A percentile compares a stretch with the other conserved stretches of the same genome.
phyloP scores from a whole-genome alignment of 2,888 invertebrate species.

The Dicyrtomina minuta region DNA sequence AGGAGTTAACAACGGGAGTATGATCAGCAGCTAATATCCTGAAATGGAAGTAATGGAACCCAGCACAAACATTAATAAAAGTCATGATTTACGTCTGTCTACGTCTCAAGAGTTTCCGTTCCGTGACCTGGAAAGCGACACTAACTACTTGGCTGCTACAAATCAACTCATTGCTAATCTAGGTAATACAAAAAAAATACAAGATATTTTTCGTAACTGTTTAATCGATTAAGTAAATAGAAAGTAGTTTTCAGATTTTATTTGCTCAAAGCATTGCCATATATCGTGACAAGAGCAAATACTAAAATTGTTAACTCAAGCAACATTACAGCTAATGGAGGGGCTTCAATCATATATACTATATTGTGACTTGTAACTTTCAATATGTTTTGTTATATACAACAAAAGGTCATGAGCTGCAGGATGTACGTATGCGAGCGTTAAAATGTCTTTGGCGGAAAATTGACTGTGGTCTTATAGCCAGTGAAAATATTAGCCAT shows the following conservation, averaged over 20 bases:
- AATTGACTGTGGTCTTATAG: conserved; percentile 45
- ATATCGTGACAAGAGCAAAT: conserved; percentile 27
- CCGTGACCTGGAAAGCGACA: conserved; percentile 22
- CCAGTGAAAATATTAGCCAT: conserved; percentile 37
- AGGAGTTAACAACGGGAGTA: not conserved
- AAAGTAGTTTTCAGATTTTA: not conserved
- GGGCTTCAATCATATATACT: too few species aligned
- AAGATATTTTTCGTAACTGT: conserved; percentile 11
- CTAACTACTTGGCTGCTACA: conserved; percentile 19
- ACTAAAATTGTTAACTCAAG: not conserved
- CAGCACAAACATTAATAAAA: conserved; percentile 11
- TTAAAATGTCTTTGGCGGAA: conserved; percentile 47
- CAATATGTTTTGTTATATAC: not conserved
- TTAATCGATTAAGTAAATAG: conserved; percentile 34
- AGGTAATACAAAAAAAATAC: conserved; percentile 41
- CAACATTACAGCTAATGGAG: too few species aligned
- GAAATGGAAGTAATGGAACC: conserved; percentile 6
- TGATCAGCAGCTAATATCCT: not conserved
- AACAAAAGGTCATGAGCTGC: conserved; percentile 46
- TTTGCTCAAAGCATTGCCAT: not conserved
- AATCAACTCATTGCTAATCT: conserved; percentile 48
- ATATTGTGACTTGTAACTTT: not conserved
- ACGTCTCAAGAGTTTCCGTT: conserved; percentile 18
- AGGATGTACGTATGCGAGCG: conserved; percentile 48
- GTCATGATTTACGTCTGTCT: not conserved